Evolutionary conservation across 2,113 vertebrate species (phyloP), one percentile per base, ranked within the genome.

Genomic region (Brachyhypopomus gauderio): DNA sequence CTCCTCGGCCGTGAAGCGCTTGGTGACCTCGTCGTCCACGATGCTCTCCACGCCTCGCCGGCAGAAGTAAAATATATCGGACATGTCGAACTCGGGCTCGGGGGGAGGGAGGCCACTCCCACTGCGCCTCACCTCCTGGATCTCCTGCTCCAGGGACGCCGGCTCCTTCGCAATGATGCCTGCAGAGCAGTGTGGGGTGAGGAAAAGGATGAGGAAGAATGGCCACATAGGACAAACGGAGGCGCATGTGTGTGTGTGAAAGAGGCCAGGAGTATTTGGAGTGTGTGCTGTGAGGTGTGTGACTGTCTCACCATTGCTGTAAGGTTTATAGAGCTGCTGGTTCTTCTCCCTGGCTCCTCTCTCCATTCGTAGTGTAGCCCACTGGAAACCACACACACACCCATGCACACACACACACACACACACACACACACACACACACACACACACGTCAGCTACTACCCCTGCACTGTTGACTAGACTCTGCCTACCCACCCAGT

Each of bases 21-120:
- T 97, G 82, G 96, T 98, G 92, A 98, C 96, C 86, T 98, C 96
- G 5, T 98, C 97, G 0, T 98, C 97, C 92, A 98, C 94, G 67
- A 97, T 97, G 89, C 94, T 97, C 92, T 96, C 96, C 5, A 97
- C 93, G 0, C 96, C 96, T 78, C 95, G 96, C 45, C 94, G 94
- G 91, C 95, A 97, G 88, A 98, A 97, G 78, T 94, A 95, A 88
- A 98, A 93, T 86, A 97, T 95, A 79, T 98, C 96, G 0, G 95
- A 95, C 85, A 98, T 93, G 84, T 96, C 94, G 48, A 97, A 97
- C 88, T 95, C 94, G 0, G 93, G 91, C 8, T 92, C 79, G 4
- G 85, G 45, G 12, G 45, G 8, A 52, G 45, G 60, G 48, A 92
- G 88, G 69, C 87, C 86, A 0, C 92, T 93, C 3, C 91, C 90